Base-by-base conservation (phyloP, 2,797 vertebrate species). In the Pyrocephalus nanus region DNA sequence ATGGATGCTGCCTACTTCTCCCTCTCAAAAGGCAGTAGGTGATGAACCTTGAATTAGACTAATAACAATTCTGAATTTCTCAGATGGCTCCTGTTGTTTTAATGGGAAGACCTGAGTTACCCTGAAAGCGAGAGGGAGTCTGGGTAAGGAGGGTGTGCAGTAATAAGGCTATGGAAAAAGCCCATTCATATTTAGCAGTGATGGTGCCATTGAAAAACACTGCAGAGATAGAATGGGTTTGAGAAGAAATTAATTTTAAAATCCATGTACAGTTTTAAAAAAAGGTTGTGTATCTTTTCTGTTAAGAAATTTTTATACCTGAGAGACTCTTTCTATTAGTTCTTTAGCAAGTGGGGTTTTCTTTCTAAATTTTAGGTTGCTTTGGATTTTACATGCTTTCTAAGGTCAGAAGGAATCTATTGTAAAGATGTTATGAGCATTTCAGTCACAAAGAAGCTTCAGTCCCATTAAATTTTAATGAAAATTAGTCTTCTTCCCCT, bases 1-100 rank as follows among this genome's bases (percentile, higher is more conserved):
- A 0, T 0, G 26, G 27, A 30, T 71, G n/a, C 71, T 3, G 0
- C 7, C 1, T 38, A 21, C 19, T 51, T 11, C 9, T 77, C 23
- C 9, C 34, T 74, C 38, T 75, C 29, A 50, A 61, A 79, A 84
- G 22, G 50, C 30, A 32, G 42, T 51, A 54, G 30, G 11, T 83
- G 69, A 18, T 83, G 69, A 42, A 22, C 50, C 78, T 72, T 66
- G 6, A 75, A 90, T 53, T 64, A 80, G 29, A 22, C 27, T 85
- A 45, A 42, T 65, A 61, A 27, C 16, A 86, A 80, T 55, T 48
- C 38, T 76, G 47, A 58, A 74, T 87, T 93, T 62, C 54, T 80
- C 40, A 36, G 40, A 9, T 45, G 15, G 15, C 13, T 74, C 9
- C 42, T 66, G 5, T 53, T 60, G 32, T 64, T 86, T 74, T 40